phyloP scores from a whole-genome alignment of 2,888 invertebrate species.

The Brenthis hecate region DNA sequence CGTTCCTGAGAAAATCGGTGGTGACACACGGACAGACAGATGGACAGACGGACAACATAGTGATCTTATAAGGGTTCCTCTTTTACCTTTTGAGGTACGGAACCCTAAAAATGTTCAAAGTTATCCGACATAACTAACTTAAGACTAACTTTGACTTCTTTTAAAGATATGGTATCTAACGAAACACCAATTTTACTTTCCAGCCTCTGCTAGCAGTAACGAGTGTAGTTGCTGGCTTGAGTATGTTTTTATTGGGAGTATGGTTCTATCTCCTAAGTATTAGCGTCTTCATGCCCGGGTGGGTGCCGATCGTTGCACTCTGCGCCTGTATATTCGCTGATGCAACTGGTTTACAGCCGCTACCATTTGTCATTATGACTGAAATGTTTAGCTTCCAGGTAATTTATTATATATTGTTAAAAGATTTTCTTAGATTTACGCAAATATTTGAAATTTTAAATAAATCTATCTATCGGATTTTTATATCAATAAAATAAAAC shows the following conservation, averaged over 20 bases:
- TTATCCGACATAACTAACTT: too few relatives aligned
- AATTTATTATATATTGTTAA: neutral
- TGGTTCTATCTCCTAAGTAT: constrained; percentile 72
- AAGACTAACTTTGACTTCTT: too few relatives aligned
- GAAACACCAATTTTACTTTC: constrained; percentile 23
- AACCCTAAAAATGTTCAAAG: too few relatives aligned
- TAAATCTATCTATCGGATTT: too few relatives aligned
- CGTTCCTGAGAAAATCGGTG: too few relatives aligned
- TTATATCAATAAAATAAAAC: too few relatives aligned
- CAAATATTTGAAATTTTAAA: too few relatives aligned
- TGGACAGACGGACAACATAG: too few relatives aligned
- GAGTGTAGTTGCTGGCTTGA: constrained; percentile 67
- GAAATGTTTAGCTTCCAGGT: constrained; percentile 79
- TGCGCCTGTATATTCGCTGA: constrained; percentile 70
- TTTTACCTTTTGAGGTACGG: too few relatives aligned
- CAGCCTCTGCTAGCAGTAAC: constrained; percentile 75
- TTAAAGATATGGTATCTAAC: too few relatives aligned
- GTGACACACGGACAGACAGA: too few relatives aligned
- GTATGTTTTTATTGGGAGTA: constrained; percentile 70
- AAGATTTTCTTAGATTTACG: neutral
- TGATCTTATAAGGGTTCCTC: too few relatives aligned
- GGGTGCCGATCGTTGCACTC: constrained; percentile 70
- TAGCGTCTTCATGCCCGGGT: constrained; percentile 60
- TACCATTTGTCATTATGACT: constrained; percentile 76
- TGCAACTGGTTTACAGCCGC: constrained; percentile 69